Conservation (phyloP, 2,797 vertebrate species). For the Chloroceryle amazona region DNA sequence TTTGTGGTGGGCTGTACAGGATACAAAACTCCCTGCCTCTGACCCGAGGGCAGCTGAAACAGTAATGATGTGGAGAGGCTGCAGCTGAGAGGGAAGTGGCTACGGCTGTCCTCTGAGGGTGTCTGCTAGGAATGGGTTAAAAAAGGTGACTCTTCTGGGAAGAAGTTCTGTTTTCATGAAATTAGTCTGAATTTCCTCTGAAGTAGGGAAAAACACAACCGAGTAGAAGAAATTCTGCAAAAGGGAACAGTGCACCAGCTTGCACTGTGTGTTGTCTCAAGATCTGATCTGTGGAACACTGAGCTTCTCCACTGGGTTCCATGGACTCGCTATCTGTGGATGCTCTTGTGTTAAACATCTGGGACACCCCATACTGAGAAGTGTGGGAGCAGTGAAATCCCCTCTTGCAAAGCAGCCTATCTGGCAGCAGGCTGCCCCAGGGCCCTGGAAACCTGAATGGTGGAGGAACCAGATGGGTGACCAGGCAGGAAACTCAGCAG, state of each 20-base stretch:
- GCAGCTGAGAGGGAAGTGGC: neutral
- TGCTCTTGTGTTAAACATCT: neutral
- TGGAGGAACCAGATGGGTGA: slow-evolving; percentile 72
- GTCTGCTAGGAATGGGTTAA: neutral
- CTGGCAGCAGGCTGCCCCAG: slow-evolving; percentile 41
- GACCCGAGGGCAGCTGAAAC: neutral
- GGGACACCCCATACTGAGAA: neutral
- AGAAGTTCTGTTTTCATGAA: neutral
- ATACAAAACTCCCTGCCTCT: neutral
- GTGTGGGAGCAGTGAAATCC: slow-evolving; percentile 10
- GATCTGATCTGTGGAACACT: neutral
- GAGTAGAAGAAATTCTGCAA: neutral
- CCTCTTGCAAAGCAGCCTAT: neutral
- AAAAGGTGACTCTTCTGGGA: neutral
- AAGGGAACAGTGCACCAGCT: neutral
- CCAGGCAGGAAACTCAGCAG: slow-evolving; percentile 67
- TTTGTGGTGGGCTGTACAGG: neutral
- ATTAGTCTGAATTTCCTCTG: neutral
- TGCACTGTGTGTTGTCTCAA: neutral
- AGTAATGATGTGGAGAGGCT: neutral
- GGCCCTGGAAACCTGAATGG: slow-evolving; percentile 32
- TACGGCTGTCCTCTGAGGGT: neutral
- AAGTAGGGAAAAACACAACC: neutral
- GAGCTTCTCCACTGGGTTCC: neutral
- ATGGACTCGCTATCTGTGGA: neutral